phyloP scores from a whole-genome alignment of 2,113 vertebrate genomes.

The Sisor rabdophorus region DNA sequence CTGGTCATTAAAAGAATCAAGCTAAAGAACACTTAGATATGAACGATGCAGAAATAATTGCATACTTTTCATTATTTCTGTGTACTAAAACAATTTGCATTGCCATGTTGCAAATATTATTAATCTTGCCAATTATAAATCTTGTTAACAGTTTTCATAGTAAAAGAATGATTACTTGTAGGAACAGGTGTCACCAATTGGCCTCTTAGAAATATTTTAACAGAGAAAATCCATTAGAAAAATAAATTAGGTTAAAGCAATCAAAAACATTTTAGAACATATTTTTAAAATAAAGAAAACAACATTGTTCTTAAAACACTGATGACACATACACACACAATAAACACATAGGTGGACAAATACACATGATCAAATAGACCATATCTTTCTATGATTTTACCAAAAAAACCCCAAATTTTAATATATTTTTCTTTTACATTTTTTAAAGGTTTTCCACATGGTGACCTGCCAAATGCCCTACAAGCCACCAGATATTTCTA shows the following conservation, averaged over 20 bases:
- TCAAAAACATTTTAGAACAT: not conserved
- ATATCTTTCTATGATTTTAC: too few species aligned
- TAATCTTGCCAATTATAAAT: constrained; percentile 75
- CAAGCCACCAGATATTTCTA: not conserved
- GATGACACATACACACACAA: constrained; percentile 5
- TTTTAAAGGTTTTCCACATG: not conserved
- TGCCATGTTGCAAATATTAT: constrained; percentile 71
- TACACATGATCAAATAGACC: too few species aligned
- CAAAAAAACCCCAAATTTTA: too few species aligned
- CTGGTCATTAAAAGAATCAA: constrained; percentile 66
- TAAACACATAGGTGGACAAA: not conserved
- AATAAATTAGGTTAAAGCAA: constrained; percentile 33
- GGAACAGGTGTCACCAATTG: constrained; percentile 55
- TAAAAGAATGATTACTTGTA: constrained; percentile 65
- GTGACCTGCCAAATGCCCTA: not conserved
- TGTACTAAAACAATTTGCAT: constrained; percentile 70
- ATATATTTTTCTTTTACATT: too few species aligned
- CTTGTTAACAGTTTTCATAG: constrained; percentile 64
- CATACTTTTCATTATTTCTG: constrained; percentile 73
- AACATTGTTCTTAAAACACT: constrained; percentile 30
- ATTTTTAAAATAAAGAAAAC: constrained; percentile 2
- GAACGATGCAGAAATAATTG: constrained; percentile 75
- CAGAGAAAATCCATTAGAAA: constrained; percentile 56
- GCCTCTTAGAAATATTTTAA: constrained; percentile 58
- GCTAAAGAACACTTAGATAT: constrained; percentile 74